Conservation (phyloP, 2,113 vertebrate genomes). For the Tamias sibiricus region DNA sequence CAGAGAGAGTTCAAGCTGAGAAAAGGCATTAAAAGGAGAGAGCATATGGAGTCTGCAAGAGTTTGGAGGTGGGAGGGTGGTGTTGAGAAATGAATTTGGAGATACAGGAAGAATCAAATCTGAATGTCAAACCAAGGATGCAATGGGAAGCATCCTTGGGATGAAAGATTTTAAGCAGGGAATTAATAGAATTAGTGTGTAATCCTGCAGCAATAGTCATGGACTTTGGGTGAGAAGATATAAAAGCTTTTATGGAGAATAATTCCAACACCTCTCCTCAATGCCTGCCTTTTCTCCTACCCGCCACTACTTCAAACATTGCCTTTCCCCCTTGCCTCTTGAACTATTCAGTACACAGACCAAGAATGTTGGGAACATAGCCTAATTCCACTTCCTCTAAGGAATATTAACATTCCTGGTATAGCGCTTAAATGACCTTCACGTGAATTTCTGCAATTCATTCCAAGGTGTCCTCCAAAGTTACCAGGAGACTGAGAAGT, state of each 20-base stretch:
- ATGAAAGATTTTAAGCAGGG: not conserved
- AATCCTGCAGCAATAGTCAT: not conserved
- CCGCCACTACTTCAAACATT: too few relatives aligned
- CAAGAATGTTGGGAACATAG: not conserved
- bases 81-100: conserved; percentile 6
- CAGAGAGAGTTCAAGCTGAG: not conserved
- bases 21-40: not conserved
- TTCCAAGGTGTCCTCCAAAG: not conserved
- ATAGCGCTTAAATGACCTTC: not conserved
- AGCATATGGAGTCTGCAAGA: not conserved
- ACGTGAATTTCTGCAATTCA: not conserved
- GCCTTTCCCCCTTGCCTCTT: not conserved
- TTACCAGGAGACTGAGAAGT: not conserved
- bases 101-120: not conserved
- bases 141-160: not conserved
- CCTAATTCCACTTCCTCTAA: not conserved
- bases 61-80: not conserved
- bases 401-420: not conserved
- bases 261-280: not conserved
- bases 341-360: not conserved
- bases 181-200: not conserved
- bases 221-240: not conserved
- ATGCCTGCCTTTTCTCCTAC: not conserved
- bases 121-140: not conserved
- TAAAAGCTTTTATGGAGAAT: not conserved